phyloP scores from a whole-genome alignment of 1,140 invertebrate genomes.

The Aradophagus sp. region DNA sequence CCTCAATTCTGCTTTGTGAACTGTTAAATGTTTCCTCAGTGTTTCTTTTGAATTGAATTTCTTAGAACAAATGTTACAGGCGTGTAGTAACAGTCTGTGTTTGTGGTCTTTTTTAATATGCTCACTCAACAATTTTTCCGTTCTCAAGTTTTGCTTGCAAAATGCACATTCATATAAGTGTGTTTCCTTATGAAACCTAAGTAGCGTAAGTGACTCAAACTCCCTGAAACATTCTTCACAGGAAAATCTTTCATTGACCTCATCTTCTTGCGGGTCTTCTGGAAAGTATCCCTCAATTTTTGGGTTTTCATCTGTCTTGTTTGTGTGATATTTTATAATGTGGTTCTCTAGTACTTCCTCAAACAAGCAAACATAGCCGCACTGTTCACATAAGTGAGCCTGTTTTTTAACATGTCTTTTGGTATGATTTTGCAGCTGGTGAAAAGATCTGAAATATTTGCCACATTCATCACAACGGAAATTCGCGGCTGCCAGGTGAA shows the following conservation, averaged over 20 bases:
- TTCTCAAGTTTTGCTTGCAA: constrained; percentile 16
- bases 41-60: neutral
- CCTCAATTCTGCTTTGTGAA: neutral
- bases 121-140: constrained; percentile 17
- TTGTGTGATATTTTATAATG: constrained; percentile 20
- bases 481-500: neutral
- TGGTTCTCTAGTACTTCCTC: constrained; percentile 32
- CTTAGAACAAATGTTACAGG: constrained; percentile 1
- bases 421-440: neutral
- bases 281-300: constrained; percentile 15
- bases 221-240: constrained; percentile 21
- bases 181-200: constrained; percentile 13
- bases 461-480: neutral
- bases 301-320: neutral
- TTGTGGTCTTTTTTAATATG: constrained; percentile 21
- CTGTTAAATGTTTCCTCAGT: neutral
- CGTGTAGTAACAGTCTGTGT: neutral
- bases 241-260: constrained; percentile 14
- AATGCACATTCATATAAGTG: constrained; percentile 31
- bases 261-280: constrained; percentile 21
- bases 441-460: neutral
- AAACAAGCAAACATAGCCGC: constrained; percentile 29
- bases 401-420: constrained; percentile 14
- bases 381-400: constrained; percentile 31
- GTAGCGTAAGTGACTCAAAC: constrained; percentile 8